A percentile compares a stretch with the other conserved stretches of the same genome.
These are phyloP conservation scores for Potamilus streckersoni DNA, from an alignment of 1,140 invertebrate genomes.

Conservation along the genomic window DNA sequence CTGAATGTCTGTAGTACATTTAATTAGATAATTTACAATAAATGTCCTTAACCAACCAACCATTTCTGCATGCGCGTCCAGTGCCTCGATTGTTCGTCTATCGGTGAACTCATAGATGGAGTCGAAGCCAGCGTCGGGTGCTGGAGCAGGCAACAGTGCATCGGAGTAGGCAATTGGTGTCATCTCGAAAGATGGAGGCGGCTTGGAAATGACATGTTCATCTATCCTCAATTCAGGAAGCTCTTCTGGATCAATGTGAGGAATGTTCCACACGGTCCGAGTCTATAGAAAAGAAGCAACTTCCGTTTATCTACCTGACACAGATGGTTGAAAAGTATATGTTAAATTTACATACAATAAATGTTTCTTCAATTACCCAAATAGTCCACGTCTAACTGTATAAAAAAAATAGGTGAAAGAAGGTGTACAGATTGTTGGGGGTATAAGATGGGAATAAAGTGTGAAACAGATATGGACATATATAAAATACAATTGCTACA, in stretches of 20 bases:
- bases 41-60: not conserved
- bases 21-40: too few relatives aligned
- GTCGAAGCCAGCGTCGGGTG: conserved; percentile 26
- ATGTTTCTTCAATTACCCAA: too few relatives aligned
- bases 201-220: conserved; percentile 29
- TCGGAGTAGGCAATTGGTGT: conserved; percentile 6
- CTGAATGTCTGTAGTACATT: too few relatives aligned
- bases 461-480: too few relatives aligned
- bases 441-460: too few relatives aligned
- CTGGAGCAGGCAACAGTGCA: conserved; percentile 36
- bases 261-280: conserved; percentile 22
- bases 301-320: conserved; percentile 17
- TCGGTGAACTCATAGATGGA: conserved; percentile 44
- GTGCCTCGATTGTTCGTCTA: conserved; percentile 50
- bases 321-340: too few relatives aligned
- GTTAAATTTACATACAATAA: too few relatives aligned
- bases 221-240: conserved; percentile 42
- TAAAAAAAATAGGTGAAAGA: too few relatives aligned
- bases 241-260: conserved; percentile 46
- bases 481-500: too few relatives aligned
- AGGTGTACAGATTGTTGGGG: too few relatives aligned
- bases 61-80: conserved; percentile 60
- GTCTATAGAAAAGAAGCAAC: not conserved
- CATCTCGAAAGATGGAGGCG: conserved; percentile 13
- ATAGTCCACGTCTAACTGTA: too few relatives aligned